Conservation (phyloP, 2,113 vertebrate genomes). For the Australoheros scitulus region DNA sequence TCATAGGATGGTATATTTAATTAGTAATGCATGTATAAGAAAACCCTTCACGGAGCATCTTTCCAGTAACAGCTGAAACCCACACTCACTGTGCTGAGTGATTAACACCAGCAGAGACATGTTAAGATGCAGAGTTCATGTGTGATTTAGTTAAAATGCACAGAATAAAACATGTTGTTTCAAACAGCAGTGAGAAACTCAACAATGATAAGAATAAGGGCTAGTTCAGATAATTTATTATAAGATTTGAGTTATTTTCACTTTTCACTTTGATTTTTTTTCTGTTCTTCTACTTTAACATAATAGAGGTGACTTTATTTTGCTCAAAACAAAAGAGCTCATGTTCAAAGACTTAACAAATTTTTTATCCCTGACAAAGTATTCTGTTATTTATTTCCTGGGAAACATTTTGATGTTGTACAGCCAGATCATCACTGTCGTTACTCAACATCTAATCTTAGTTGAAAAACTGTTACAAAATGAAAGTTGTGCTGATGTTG, state of each 20-base stretch:
- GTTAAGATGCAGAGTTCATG: constrained; percentile 32
- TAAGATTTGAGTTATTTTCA: neutral
- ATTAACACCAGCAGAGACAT: neutral
- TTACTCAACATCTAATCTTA: neutral
- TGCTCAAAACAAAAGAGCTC: neutral
- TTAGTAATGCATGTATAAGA: neutral
- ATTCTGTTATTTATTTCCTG: too few species aligned
- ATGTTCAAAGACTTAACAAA: neutral
- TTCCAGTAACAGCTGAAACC: neutral
- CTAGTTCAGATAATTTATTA: neutral
- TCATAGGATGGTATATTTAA: neutral
- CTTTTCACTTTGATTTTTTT: accelerated
- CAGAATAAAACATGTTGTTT: neutral
- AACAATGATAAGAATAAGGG: neutral
- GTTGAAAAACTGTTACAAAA: accelerated
- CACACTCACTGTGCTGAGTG: neutral
- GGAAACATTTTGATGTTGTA: accelerated
- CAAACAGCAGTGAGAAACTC: neutral
- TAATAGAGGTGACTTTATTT: neutral
- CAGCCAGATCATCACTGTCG: neutral
- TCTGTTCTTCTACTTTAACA: neutral
- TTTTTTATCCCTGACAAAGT: neutral
- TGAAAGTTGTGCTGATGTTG: neutral
- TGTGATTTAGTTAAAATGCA: neutral
- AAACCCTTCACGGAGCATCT: constrained; percentile 33